Evolutionary conservation across 2,888 invertebrate genomes (phyloP).

Genomic region (Nasonia oneida): DNA sequence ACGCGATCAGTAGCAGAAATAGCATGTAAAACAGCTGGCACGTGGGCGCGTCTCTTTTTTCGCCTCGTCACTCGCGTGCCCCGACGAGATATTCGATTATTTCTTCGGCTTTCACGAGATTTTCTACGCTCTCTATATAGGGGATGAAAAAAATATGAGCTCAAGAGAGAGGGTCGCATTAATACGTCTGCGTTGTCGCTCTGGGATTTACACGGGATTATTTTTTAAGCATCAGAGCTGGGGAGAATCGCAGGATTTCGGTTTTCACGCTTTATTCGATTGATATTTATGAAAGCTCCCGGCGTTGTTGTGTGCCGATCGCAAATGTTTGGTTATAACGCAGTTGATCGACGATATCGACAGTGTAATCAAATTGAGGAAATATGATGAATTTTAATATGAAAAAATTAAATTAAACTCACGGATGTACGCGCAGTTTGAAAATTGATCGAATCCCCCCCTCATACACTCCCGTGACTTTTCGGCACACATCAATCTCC

Average conservation of each 20-base stretch:
- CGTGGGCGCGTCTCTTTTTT: background rate
- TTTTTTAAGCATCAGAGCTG: background rate
- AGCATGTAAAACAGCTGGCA: slow-evolving; percentile 2
- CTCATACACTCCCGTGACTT: background rate
- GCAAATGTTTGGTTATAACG: too few species aligned
- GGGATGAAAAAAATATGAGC: background rate
- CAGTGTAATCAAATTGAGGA: too few species aligned
- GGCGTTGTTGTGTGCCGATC: too few species aligned
- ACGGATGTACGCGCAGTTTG: too few species aligned
- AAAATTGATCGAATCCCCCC: too few species aligned
- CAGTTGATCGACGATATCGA: too few species aligned
- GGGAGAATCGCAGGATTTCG: background rate
- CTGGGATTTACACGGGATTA: background rate
- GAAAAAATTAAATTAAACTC: too few species aligned
- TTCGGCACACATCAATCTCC: slow-evolving; percentile 9
- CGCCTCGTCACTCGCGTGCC: background rate
- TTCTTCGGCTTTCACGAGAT: background rate
- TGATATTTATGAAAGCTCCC: too few species aligned
- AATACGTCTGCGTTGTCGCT: background rate
- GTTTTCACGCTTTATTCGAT: background rate
- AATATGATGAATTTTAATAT: too few species aligned
- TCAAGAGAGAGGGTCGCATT: background rate
- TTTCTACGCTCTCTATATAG: background rate
- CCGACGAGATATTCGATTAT: background rate
- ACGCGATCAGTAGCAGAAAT: background rate